Base-by-base conservation (phyloP, 1,140 invertebrate species). In the Lithobius niger region DNA sequence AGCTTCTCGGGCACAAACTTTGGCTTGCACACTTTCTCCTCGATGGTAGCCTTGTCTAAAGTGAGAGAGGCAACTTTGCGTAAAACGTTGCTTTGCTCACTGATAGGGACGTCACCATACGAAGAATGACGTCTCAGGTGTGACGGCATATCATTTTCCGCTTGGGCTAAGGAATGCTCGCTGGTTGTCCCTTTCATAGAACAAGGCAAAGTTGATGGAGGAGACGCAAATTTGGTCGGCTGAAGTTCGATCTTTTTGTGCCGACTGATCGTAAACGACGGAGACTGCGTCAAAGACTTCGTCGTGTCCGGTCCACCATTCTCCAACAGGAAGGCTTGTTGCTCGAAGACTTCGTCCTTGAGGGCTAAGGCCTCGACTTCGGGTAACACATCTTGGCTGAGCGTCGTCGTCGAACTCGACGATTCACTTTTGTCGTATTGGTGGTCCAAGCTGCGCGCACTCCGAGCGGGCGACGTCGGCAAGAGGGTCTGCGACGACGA, bases 11-110 rank as follows among this genome's bases (percentile, higher is more conserved):
- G 85, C 55, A 86, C 79, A 68, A 82, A 83, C 66, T 82, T 83
- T 28, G 83, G 83, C 57, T 80, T 78, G 52, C 71, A 66, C n/a
- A 80, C 69, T 60, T 73, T 75, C 57, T 78, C 70, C 56, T 84
- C 81, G 18, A 77, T 60, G 3, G 74, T 76, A 27, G 76, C 76
- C 61, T 79, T 79, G 58, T 86, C 84, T 55, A 86, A 71, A 22
- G 82, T 86, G 31, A 89, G 77, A 36, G 84, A 87, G 21, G 86
- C 84, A 19, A 90, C 84, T 73, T 88, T 88, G 58, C 86, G 77
- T 3, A 90, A 70, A 21, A 87, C 82, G 64, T 81, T 82, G 56
- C 78, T 76, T 22, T 55, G 54, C 57, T 84, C 79, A 2, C 59
- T 57, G 61, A 61, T n/a, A 1, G 69, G 68, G 15, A 69, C 62